Evolutionary conservation across 2,797 vertebrate species (phyloP), one percentile per base, ranked within the genome.

Genomic region (Helarctos malayanus): DNA sequence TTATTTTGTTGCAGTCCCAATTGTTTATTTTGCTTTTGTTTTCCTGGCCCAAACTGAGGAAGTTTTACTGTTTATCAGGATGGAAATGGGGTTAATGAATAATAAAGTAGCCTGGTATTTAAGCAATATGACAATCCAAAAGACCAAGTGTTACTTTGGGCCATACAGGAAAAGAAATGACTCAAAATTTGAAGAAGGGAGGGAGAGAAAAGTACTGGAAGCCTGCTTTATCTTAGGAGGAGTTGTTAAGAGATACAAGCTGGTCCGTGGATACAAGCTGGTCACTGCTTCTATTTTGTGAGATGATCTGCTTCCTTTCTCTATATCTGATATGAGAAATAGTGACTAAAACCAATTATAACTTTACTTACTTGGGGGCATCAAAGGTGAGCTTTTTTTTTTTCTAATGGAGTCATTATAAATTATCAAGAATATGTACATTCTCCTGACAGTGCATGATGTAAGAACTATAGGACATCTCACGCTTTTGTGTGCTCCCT

Each of bases 271-370:
- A 78, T 32, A 41, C 16, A 52, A 23, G 11, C 45, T 52, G 29
- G 75, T 15, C 29, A 68, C 5, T 81, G 73, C 21, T 68, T 82
- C 63, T 68, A 18, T 88, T 89, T 71, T 78, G 47, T 2, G 35
- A 71, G 47, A 52, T 86, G 65, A 54, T 41, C 38, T 69, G 59
- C 11, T 35, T 94, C 78, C 19, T 21, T 93, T 95, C 95, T 92
- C 35, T 75, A 4, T 63, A 96, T 68, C 81, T 80, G 52, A 59
- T 38, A 23, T 49, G 21, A 94, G n/a, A 94, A 84, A 25, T 73
- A 75, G 52, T 54, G 38, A 88, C 88, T 79, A 82, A 79, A 45
- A 83, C 32, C 10, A 81, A 18, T 71, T 59, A 68, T 57, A 6
- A 79, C 25, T 82, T 75, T 23, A 68, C 79, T 68, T 45, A 47